A percentile compares a stretch with the other conserved stretches of the same genome.
Evolutionary conservation across 2,888 invertebrate species (phyloP).

Genomic region (Sesia bembeciformis): DNA sequence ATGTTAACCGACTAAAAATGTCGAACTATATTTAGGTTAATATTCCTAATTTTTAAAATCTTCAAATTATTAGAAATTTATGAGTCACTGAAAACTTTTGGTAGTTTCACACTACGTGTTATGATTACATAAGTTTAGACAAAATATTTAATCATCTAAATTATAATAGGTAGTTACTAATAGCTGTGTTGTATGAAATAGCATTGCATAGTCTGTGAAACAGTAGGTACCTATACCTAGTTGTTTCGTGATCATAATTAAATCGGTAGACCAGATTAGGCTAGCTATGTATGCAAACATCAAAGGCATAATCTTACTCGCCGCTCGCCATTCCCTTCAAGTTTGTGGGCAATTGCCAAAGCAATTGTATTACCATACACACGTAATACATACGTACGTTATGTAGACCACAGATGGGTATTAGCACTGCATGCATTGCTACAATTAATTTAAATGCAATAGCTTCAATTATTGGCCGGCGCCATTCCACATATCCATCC

Average conservation of each 20-base stretch:
- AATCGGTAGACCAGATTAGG: neutral
- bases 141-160: too few relatives aligned
- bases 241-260: neutral
- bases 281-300: constrained; percentile 18
- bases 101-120: too few relatives aligned
- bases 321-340: constrained; percentile 41
- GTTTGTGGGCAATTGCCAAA: constrained; percentile 53
- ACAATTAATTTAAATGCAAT: constrained; percentile 68
- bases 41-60: too few relatives aligned
- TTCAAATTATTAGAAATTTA: too few relatives aligned
- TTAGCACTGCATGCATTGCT: constrained; percentile 47
- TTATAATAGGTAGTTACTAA: too few relatives aligned
- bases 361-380: constrained; percentile 52
- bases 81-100: too few relatives aligned
- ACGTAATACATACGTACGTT: constrained; percentile 30
- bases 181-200: too few relatives aligned
- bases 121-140: too few relatives aligned
- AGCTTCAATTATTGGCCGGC: constrained; percentile 56
- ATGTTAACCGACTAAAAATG: too few relatives aligned
- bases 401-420: constrained; percentile 26
- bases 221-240: too few relatives aligned
- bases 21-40: too few relatives aligned
- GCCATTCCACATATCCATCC: constrained; percentile 20
- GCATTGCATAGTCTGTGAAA: too few relatives aligned
- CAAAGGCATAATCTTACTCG: constrained; percentile 50